Evolutionary conservation across 2,888 invertebrate species (phyloP).

Genomic region (Scaptomyza cyrtandrae): DNA sequence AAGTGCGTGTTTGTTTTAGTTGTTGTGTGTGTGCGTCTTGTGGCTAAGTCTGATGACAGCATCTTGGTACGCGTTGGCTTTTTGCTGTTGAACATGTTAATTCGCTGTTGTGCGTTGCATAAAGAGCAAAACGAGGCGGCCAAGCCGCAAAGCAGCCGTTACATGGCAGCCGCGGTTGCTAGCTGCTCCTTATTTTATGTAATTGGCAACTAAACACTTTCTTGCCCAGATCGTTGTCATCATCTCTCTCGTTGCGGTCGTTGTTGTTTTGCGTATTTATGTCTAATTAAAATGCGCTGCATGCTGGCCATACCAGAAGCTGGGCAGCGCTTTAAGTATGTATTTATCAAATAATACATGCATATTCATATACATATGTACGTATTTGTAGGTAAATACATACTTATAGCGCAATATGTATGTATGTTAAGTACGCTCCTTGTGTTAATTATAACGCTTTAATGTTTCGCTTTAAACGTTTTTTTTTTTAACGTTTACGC

Average conservation of each 20-base stretch:
- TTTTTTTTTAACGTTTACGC: slow-evolving; percentile 45
- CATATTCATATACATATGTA: slow-evolving; percentile 27
- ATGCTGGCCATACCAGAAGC: slow-evolving; percentile 64
- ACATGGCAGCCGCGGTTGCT: slow-evolving; percentile 65
- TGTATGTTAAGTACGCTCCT: slow-evolving; percentile 69
- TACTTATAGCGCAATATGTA: not conserved
- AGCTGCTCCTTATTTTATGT: slow-evolving; percentile 81
- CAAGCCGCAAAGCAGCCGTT: slow-evolving; percentile 53
- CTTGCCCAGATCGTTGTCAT: slow-evolving; percentile 50
- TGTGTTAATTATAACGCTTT: slow-evolving; percentile 74
- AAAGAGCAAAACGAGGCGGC: slow-evolving; percentile 60
- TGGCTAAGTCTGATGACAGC: slow-evolving; percentile 71
- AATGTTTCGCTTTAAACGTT: slow-evolving; percentile 61
- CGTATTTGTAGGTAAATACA: slow-evolving; percentile 25
- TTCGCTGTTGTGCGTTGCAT: slow-evolving; percentile 73
- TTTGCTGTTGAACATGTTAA: slow-evolving; percentile 77
- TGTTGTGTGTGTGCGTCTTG: slow-evolving; percentile 43
- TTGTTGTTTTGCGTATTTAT: slow-evolving; percentile 71
- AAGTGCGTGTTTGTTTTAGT: slow-evolving; percentile 24
- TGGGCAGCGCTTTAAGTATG: slow-evolving; percentile 21
- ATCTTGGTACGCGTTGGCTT: slow-evolving; percentile 76
- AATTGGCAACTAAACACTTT: slow-evolving; percentile 79
- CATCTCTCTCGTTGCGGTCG: slow-evolving; percentile 29
- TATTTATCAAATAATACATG: slow-evolving; percentile 30
- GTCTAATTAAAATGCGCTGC: slow-evolving; percentile 76